These are phyloP conservation scores for Scrobipalpa atriplicella DNA, from an alignment of 2,888 invertebrate species.

Conservation along the genomic window DNA sequence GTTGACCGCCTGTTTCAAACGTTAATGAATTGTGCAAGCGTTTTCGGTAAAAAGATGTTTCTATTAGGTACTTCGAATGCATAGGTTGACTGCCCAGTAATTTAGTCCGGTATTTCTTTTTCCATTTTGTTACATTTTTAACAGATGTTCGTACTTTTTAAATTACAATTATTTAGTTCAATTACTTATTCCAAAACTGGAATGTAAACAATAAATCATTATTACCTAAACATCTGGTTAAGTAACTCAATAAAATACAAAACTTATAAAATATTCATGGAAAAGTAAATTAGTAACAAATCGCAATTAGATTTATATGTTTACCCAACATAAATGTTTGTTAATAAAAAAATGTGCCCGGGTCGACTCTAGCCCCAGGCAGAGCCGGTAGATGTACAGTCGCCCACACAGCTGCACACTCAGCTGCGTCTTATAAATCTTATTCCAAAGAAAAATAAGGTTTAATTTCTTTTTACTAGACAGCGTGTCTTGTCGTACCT, in stretches of 20 bases:
- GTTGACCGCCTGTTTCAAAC: constrained; percentile 61
- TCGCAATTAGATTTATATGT: constrained; percentile 64
- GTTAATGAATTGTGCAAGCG: constrained; percentile 75
- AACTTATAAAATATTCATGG: constrained; percentile 56
- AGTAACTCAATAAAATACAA: constrained; percentile 41
- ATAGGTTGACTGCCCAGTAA: neutral
- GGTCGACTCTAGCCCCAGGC: constrained; percentile 51
- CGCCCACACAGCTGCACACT: neutral
- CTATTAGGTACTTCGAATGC: constrained; percentile 51
- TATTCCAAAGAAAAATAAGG: constrained; percentile 4
- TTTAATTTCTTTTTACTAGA: neutral
- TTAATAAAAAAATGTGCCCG: constrained; percentile 44
- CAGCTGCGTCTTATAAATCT: neutral
- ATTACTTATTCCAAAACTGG: neutral
- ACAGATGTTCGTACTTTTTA: neutral
- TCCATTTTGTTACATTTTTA: neutral
- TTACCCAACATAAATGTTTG: constrained; percentile 60
- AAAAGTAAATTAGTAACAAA: constrained; percentile 62
- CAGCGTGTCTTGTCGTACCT: constrained; percentile 21
- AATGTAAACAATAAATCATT: constrained; percentile 29
- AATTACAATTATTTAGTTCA: neutral
- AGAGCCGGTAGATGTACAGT: constrained; percentile 29
- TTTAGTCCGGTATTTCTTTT: neutral
- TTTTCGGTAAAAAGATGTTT: constrained; percentile 60
- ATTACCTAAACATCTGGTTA: constrained; percentile 33